Percentiles rank a stretch among this genome's conserved stretches.
Evolutionary conservation across 1,140 invertebrate genomes (phyloP).

Genomic region (Caerostris darwini): DNA sequence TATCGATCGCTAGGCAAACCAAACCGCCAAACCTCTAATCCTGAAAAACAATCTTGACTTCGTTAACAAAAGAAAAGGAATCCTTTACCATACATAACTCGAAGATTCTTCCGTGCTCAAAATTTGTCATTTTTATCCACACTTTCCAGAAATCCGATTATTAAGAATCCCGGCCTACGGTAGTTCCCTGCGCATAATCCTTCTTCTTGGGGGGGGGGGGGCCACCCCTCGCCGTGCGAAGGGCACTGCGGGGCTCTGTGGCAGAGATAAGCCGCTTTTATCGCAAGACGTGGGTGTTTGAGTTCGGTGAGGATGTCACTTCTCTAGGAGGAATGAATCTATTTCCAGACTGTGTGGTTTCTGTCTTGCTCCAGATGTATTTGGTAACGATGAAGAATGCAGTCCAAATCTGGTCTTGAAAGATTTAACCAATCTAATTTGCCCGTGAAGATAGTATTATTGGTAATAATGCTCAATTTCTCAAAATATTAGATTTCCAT

Average conservation of each 20-base stretch:
- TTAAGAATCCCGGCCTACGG: background rate
- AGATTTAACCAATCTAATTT: no score
- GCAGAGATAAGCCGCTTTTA: conserved; percentile 8
- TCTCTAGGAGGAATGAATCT: background rate
- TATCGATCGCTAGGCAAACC: no score
- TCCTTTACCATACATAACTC: background rate
- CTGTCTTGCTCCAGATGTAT: background rate
- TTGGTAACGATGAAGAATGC: background rate
- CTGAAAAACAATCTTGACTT: background rate
- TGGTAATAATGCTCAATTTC: no score
- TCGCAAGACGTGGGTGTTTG: background rate
- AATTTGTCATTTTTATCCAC: background rate
- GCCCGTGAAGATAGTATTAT: no score
- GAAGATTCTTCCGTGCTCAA: background rate
- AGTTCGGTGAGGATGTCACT: background rate
- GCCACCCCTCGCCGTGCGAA: background rate
- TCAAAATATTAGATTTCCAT: no score
- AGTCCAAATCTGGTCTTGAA: no score
- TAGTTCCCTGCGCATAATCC: background rate
- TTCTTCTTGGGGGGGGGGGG: background rate
- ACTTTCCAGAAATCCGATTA: conserved; percentile 7
- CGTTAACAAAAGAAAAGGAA: background rate
- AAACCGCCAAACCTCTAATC: no score
- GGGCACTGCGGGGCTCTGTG: background rate
- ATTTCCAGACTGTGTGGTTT: background rate